Evolutionary conservation across 2,888 invertebrate species (phyloP).

Genomic region (Aporophyla lueneburgensis): DNA sequence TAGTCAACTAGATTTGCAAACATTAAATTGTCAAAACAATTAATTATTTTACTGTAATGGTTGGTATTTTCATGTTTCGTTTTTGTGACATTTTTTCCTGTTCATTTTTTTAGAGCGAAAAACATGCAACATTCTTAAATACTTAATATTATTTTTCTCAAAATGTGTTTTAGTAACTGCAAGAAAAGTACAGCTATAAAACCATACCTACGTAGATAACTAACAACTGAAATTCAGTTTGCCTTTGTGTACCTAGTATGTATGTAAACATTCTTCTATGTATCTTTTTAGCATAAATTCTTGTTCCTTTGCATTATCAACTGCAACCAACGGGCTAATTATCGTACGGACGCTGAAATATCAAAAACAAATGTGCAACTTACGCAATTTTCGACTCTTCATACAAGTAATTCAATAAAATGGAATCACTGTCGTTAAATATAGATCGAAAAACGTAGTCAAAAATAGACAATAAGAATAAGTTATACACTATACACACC

Average conservation of each 20-base stretch:
- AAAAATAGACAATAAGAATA: slow-evolving; percentile 81
- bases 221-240: slow-evolving; percentile 42
- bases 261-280: slow-evolving; percentile 53
- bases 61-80: neutral
- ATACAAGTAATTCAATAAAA: slow-evolving; percentile 81
- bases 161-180: neutral
- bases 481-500: slow-evolving; percentile 77
- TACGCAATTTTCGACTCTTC: slow-evolving; percentile 85
- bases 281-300: neutral
- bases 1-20: neutral
- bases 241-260: slow-evolving; percentile 31
- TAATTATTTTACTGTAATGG: neutral
- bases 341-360: slow-evolving; percentile 45
- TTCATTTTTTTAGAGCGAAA: neutral
- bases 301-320: neutral
- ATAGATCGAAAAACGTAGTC: slow-evolving; percentile 83
- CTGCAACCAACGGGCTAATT: neutral
- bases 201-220: accelerated
- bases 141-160: accelerated
- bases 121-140: no score
- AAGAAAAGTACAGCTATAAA: neutral
- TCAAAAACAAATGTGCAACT: slow-evolving; percentile 75
- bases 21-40: neutral
- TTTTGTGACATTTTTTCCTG: neutral
- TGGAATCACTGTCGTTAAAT: slow-evolving; percentile 78